Conservation (phyloP, 2,113 vertebrate species). For the Progne subis region DNA sequence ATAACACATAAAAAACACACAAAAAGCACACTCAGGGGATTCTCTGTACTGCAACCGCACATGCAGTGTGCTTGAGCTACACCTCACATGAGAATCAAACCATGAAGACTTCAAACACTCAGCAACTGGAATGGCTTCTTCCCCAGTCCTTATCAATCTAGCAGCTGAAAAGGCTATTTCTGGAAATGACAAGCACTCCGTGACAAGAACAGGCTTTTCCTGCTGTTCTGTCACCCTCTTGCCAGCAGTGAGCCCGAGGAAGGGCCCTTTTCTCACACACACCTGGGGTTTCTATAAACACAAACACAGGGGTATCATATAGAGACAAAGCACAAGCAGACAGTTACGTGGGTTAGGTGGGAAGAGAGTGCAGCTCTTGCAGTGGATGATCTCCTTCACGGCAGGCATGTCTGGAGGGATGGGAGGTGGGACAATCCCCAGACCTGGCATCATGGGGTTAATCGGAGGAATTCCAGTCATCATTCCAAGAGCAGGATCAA, state of each 20-base stretch:
- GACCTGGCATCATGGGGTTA: slow-evolving; percentile 92
- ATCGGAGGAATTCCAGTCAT: slow-evolving; percentile 92
- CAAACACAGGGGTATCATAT: fast-evolving
- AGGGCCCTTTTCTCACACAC: neutral
- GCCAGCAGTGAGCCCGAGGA: neutral
- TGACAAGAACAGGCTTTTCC: neutral
- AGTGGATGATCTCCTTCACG: slow-evolving; percentile 96
- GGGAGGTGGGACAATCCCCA: slow-evolving; percentile 87
- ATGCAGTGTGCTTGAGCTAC: neutral
- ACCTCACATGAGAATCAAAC: neutral
- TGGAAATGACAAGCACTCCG: neutral
- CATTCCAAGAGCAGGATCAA: slow-evolving; percentile 90
- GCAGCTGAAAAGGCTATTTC: neutral
- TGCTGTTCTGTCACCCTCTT: neutral
- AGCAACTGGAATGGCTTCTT: neutral
- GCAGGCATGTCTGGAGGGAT: slow-evolving; percentile 88
- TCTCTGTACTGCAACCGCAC: neutral
- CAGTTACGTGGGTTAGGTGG: slow-evolving; percentile 92
- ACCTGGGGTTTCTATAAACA: neutral
- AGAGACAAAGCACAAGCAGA: neutral
- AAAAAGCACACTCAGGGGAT: neutral
- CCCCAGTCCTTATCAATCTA: neutral
- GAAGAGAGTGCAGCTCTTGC: slow-evolving; percentile 96
- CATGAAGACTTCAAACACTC: neutral
- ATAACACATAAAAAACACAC: neutral